Conservation (phyloP, 2,888 invertebrate genomes). For the Mongoloraphidia duomilia region DNA sequence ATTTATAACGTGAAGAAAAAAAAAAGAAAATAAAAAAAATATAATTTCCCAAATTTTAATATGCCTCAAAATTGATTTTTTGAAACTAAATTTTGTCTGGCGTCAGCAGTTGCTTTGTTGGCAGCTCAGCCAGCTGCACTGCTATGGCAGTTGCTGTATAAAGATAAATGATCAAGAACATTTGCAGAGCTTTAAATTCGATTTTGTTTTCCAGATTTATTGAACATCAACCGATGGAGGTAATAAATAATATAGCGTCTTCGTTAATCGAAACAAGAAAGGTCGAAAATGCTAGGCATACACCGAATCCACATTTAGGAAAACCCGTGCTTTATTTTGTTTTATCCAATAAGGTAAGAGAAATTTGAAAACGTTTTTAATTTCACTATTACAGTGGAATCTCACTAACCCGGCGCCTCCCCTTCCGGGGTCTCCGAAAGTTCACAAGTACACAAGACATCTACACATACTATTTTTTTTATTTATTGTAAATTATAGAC, state of each 20-base stretch:
- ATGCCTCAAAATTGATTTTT: too few species aligned
- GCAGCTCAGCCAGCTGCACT: not conserved
- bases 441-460: not conserved
- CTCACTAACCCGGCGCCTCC: too few species aligned
- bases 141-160: too few species aligned
- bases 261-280: constrained; percentile 24
- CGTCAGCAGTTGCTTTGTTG: too few species aligned
- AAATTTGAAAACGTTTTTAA: constrained; percentile 4
- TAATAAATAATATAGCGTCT: constrained; percentile 25
- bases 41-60: too few species aligned
- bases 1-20: too few species aligned
- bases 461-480: not conserved
- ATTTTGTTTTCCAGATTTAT: constrained; percentile 21
- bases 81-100: too few species aligned
- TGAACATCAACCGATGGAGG: constrained; percentile 24
- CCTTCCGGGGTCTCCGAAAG: too few species aligned
- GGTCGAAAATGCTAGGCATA: constrained; percentile 23
- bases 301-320: constrained; percentile 27
- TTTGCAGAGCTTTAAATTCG: not conserved
- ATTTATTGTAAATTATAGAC: too few species aligned
- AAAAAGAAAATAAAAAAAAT: too few species aligned
- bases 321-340: constrained; percentile 30
- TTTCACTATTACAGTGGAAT: not conserved
- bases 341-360: constrained; percentile 34
- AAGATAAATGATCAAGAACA: too few species aligned